Conservation (phyloP, 2,113 vertebrate genomes). For the Mirounga angustirostris region DNA sequence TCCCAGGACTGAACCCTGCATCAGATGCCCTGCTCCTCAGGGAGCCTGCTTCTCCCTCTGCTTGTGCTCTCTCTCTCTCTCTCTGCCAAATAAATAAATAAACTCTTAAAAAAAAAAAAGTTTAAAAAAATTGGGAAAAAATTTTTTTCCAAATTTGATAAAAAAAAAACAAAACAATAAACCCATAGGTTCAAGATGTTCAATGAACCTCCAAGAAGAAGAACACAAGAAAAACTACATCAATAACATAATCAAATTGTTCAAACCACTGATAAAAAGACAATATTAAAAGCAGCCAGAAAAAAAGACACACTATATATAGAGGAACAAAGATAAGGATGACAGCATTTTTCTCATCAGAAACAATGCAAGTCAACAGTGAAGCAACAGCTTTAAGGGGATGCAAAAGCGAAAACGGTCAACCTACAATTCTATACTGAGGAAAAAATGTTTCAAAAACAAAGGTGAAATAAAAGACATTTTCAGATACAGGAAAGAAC, state of each 20-base stretch:
- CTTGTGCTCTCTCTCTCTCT: too few relatives aligned
- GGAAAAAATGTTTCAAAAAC: constrained; percentile 14
- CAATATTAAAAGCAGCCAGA: background rate
- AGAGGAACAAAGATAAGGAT: background rate
- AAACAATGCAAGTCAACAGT: background rate
- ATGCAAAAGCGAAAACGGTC: background rate
- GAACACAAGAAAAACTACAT: constrained; percentile 3
- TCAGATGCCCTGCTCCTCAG: too few relatives aligned
- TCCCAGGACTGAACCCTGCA: too few relatives aligned
- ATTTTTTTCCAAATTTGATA: background rate
- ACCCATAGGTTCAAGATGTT: background rate
- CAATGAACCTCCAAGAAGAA: background rate
- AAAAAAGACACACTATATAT: background rate
- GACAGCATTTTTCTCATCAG: background rate
- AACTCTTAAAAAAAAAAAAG: background rate
- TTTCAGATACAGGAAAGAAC: background rate
- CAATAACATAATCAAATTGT: background rate
- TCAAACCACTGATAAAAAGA: background rate
- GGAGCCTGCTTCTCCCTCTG: too few relatives aligned
- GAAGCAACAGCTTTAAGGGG: background rate
- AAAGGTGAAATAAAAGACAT: constrained; percentile 4
- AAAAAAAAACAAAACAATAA: background rate
- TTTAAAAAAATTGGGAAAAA: background rate
- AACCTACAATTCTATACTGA: background rate
- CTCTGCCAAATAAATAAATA: too few relatives aligned